Evolutionary conservation across 2,888 invertebrate genomes (phyloP), one percentile per base, ranked within the genome.

Genomic region (Zaprionus lineosus): DNA sequence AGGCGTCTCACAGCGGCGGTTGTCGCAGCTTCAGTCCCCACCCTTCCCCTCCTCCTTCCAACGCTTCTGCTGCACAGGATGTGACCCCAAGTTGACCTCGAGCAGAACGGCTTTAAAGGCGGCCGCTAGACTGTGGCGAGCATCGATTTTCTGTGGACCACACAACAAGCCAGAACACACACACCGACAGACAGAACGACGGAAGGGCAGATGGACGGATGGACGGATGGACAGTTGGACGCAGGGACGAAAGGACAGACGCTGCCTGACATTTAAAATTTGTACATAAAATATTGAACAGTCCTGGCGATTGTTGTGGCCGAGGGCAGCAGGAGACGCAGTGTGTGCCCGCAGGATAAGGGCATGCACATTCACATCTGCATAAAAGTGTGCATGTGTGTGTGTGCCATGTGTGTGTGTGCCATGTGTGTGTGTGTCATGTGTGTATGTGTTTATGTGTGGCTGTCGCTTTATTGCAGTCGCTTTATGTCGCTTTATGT

Each of bases 81-180:
- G 34, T 84, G 81, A 81, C 82, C 79, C 70, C 75, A 63, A 64
- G 68, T 47, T 84, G 84, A 81, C 81, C 81, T 72, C 84, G 60
- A 47, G 39, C 51, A 16, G 33, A 24, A 46, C 39, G 48, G 61
- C 53, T 56, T 52, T 70, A 64, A 66, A 74, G 59, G n/a, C 71
- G 62, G 24, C 41, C 43, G 50, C 59, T 12, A 66, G 46, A 62
- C 58, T 41, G 52, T 48, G 62, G 53, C 43, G 59, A 50, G 43
- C 63, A 77, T 77, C 63, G 84, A 77, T 77, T 83, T 82, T 75
- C 19, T 43, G 15, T 41, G 18, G 14, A 9, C 18, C 16, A 21
- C 46, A 34, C n/a, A 14, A 47, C 21, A 33, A 18, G 53, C 11
- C n/a, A n/a, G n/a, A n/a, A n/a, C n/a, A n/a, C n/a, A n/a, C n/a